Base-by-base conservation (phyloP, 1,140 invertebrate species). In the Chrysomallon squamiferum region DNA sequence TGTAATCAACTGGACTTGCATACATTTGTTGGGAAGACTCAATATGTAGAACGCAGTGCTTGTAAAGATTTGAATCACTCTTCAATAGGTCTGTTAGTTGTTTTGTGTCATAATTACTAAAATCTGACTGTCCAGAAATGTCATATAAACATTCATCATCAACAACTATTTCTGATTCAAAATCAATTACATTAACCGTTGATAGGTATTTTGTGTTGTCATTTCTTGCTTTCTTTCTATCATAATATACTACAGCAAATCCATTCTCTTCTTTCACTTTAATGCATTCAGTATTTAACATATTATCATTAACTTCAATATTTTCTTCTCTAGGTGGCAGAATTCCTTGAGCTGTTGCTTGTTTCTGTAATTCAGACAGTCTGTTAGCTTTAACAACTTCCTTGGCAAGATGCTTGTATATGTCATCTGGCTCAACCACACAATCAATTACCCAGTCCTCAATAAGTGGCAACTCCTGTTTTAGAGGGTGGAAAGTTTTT, bases 241-340 rank as follows among this genome's bases (percentile, higher is more conserved):
- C 47, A 27, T 73, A 73, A 41, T 38, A 29, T 15, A 73, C 30
- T 7, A 75, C 49, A 18, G 76, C 76, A 52, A 59, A 58, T 2
- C 73, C 74, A 33, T 65, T 54, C 25, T 66, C 43, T 43, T 75
- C 71, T 60, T 38, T 38, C 43, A 74, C 66, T 6, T 30, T 49
- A 22, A 72, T 68, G 20, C 66, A 63, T 33, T 69, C 66, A 35
- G 41, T 62, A 29, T 60, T 41, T 15, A 59, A 20, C 18, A 33
- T 3, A n/a, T 30, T 20, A 33, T 30, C 30, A 59, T 41, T 18
- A 3, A 13, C 15, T 15, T 38, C 35, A 38, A 38, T 38, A 38
- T 15, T 38, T 7, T 38, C 35, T 38, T 38, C 35, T 15, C 15
- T 38, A 7, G 35, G 35, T 38, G 35, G 35, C 15, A 38, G 35